phyloP scores from a whole-genome alignment of 1,140 invertebrate species.

The Ips typographus region DNA sequence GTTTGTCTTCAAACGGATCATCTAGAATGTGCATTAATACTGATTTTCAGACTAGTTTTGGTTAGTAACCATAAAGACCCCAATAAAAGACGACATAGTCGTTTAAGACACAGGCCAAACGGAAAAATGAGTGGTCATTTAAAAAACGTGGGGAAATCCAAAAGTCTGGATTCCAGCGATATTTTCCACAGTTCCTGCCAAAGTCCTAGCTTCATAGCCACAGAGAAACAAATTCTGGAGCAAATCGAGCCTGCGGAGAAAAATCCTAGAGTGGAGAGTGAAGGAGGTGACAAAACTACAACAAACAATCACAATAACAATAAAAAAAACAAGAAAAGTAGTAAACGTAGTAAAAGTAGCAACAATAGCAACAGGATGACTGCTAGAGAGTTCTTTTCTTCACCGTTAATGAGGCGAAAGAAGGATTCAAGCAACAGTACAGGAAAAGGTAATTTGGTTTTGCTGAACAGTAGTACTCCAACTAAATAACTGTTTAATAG shows the following conservation, averaged over 20 bases:
- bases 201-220: slow-evolving; percentile 24
- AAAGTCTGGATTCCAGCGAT: slow-evolving; percentile 80
- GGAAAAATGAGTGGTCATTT: slow-evolving; percentile 58
- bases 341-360: slow-evolving; percentile 35
- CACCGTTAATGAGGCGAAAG: slow-evolving; percentile 49
- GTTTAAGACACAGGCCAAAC: slow-evolving; percentile 41
- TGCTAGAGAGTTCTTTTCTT: slow-evolving; percentile 52
- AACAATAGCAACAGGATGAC: slow-evolving; percentile 44
- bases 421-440: slow-evolving; percentile 31
- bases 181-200: slow-evolving; percentile 52
- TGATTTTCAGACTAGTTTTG: slow-evolving; percentile 60
- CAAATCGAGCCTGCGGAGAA: slow-evolving; percentile 16
- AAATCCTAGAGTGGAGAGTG: slow-evolving; percentile 6
- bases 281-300: slow-evolving; percentile 42
- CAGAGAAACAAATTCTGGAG: slow-evolving; percentile 30
- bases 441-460: background rate
- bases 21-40: background rate
- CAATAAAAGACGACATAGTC: slow-evolving; percentile 55
- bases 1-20: background rate
- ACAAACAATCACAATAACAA: slow-evolving; percentile 41
- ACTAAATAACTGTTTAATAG: too few relatives aligned
- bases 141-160: slow-evolving; percentile 77
- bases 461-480: too few relatives aligned
- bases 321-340: slow-evolving; percentile 43
- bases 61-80: slow-evolving; percentile 63